Base-by-base conservation (phyloP, 2,888 invertebrate species). In the Ornithoptera priamus region DNA sequence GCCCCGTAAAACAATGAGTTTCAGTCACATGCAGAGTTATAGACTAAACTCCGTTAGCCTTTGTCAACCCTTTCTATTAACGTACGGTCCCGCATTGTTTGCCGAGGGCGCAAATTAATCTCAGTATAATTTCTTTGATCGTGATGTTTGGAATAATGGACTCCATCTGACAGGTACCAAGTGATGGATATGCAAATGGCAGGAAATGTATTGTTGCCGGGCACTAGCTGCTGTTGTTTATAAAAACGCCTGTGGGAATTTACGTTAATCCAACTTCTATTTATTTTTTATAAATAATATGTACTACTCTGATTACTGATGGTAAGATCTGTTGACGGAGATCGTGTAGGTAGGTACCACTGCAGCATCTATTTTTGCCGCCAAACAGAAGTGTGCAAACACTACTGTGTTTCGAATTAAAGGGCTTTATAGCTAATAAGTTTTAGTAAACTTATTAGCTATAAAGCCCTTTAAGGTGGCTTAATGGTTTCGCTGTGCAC, bases 11-110 rank as follows among this genome's bases (percentile, higher is more conserved):
- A 92, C 90, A 90, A 92, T 86, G 79, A 85, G 78, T 81, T 78
- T 77, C 79, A 92, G 89, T 91, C 91, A 90, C 92, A 92, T 91
- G 92, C 92, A 90, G 92, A 89, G 92, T 88, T 87, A 88, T 90
- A 91, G 91, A 86, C 83, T 84, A 84, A 88, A 84, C 83, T 81
- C 81, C 53, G 70, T 70, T 70, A 62, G 67, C 64, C 67, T 70
- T 70, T 70, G 70, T 70, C 70, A 82, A 84, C 86, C 90, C 88
- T 87, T 88, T 87, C 82, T 77, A 74, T 85, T 80, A 76, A 80
- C 77, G 81, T 80, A 81, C 79, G 77, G 76, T 76, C 78, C 78
- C 78, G 80, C 81, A 87, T 91, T 91, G 90, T 91, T 89, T 86
- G 82, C 81, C 76, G 79, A 82, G 84, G 85, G 87, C 85, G 86